Evolutionary conservation across 2,888 invertebrate genomes (phyloP), one percentile per base, ranked within the genome.

Genomic region (Acronicta leporina): DNA sequence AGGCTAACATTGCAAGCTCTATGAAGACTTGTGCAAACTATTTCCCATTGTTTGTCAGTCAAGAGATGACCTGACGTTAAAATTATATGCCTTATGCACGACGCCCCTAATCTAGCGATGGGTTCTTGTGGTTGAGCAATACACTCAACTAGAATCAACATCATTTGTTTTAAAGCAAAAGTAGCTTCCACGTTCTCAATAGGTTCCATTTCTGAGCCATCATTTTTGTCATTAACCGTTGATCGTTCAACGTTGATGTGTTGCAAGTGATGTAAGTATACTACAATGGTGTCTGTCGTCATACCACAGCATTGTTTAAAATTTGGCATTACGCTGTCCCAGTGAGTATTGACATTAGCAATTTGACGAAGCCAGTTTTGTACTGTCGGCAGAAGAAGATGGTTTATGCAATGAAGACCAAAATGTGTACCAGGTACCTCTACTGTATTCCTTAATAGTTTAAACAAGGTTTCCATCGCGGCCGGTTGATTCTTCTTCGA

Each of bases 251-350:
- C 67, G 63, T 92, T 90, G 69, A 95, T 94, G 92, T 96, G 96
- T 86, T 97, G 96, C 40, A 98, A 95, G 79, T 97, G 96, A 73
- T 96, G 96, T 38, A 98, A 92, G 77, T 98, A 98, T 80, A 98
- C 97, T 0, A 99, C 99, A 38, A 98, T 96, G 33, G 98, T 95
- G 83, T 99, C 99, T 0, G 98, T 98, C 11, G 98, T 97, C 90
- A 98, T 96, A 9, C 99, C 99, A 82, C 98, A 98, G 84, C 98
- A 98, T 85, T 99, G 99, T 84, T 99, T 99, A 83, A 99, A 99
- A 88, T 98, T 98, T 69, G 98, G 97, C 87, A 97, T 97, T 50
- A 97, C 96, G 72, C 95, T 95, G 74, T 97, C 96, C 96, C 97
- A 96, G 68, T 97, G 95, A 69, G 96, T 95, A 74, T 96, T 96